Conservation (phyloP, 2,888 invertebrate genomes). For the Micropterix aruncella region DNA sequence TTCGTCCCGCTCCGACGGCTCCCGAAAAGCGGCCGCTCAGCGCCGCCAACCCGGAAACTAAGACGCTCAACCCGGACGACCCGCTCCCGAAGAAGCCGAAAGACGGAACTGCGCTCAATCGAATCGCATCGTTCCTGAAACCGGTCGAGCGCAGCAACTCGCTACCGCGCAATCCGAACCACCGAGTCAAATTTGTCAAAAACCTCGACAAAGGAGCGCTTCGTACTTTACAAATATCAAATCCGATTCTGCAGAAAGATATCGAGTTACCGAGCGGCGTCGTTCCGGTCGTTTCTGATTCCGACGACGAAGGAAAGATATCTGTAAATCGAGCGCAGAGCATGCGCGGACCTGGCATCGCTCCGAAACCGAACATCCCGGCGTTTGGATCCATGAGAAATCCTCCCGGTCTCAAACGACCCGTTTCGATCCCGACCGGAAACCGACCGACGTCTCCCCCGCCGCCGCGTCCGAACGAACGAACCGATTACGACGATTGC, state of each 20-base stretch:
- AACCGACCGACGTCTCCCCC: constrained; percentile 63
- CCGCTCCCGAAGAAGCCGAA: constrained; percentile 32
- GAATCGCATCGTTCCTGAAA: constrained; percentile 64
- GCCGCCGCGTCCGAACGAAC: constrained; percentile 48
- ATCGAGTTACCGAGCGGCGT: constrained; percentile 45
- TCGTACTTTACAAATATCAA: constrained; percentile 67
- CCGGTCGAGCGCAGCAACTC: constrained; percentile 40
- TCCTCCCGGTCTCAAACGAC: constrained; percentile 48
- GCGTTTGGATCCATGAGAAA: constrained; percentile 77
- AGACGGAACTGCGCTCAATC: constrained; percentile 49
- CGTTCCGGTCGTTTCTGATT: constrained; percentile 42
- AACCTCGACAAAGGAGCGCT: constrained; percentile 55
- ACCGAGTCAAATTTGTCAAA: constrained; percentile 48
- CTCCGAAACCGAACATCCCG: constrained; percentile 48
- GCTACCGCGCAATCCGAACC: constrained; percentile 40
- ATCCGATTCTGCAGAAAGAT: constrained; percentile 62
- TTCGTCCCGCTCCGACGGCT: constrained; percentile 42
- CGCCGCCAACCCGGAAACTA: constrained; percentile 18
- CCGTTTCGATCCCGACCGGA: constrained; percentile 55
- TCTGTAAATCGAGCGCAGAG: constrained; percentile 70
- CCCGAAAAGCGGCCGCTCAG: constrained; percentile 40
- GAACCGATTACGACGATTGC: constrained; percentile 64
- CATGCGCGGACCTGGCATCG: constrained; percentile 48
- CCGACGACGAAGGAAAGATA: constrained; percentile 37
- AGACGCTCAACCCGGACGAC: constrained; percentile 30